A percentile compares a stretch with the other conserved stretches of the same genome.
Evolutionary conservation across 2,888 invertebrate genomes (phyloP).

Genomic region (Caenorhabditis sinica): DNA sequence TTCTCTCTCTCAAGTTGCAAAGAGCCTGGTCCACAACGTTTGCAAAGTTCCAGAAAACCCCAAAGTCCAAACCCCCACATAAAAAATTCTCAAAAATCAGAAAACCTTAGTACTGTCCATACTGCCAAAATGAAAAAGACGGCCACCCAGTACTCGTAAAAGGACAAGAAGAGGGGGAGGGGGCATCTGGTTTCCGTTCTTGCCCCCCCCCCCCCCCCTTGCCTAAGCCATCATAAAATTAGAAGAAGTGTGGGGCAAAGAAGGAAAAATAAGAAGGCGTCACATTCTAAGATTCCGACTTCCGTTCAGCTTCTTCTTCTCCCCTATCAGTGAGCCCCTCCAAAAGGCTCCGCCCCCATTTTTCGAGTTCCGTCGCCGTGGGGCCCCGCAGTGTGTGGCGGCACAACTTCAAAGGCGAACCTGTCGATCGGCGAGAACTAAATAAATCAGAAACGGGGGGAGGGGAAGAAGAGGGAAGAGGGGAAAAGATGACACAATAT

Average conservation of each 20-base stretch:
- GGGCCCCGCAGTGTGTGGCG: slow-evolving; percentile 30
- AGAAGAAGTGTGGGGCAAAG: neutral
- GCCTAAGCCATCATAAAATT: slow-evolving; percentile 33
- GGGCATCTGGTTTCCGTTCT: neutral
- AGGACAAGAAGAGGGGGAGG: neutral
- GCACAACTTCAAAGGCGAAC: slow-evolving; percentile 64
- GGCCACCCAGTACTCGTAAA: neutral
- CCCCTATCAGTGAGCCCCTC: slow-evolving; percentile 48
- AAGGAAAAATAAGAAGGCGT: slow-evolving; percentile 45
- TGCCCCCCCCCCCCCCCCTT: neutral
- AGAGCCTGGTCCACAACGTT: too few species aligned
- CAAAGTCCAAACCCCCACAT: too few species aligned
- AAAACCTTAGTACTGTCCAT: too few species aligned
- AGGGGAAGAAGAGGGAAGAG: slow-evolving; percentile 1
- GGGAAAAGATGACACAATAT: slow-evolving; percentile 58
- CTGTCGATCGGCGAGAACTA: slow-evolving; percentile 67
- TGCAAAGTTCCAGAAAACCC: too few species aligned
- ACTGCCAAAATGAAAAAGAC: neutral
- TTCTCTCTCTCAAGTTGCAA: too few species aligned
- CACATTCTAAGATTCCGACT: slow-evolving; percentile 2
- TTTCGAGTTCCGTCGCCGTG: slow-evolving; percentile 44
- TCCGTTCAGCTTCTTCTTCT: slow-evolving; percentile 22
- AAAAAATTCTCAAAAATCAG: too few species aligned
- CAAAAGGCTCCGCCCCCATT: slow-evolving; percentile 35
- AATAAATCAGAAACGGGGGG: slow-evolving; percentile 60